These are phyloP conservation scores for Orientallactaga sibirica DNA, from an alignment of 2,797 vertebrate species.

Conservation along the genomic window DNA sequence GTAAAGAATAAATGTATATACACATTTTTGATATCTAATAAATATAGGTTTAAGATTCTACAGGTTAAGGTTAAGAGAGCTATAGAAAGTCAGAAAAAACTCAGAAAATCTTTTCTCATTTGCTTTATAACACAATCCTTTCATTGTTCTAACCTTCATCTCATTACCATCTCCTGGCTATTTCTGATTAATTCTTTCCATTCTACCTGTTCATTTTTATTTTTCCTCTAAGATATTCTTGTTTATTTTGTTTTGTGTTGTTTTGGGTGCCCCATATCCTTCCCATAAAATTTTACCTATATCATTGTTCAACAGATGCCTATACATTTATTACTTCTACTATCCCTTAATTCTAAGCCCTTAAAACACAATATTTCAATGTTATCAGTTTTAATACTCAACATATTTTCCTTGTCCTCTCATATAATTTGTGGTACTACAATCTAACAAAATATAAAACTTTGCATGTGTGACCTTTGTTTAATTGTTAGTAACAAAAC, in stretches of 20 bases:
- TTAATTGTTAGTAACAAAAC: neutral
- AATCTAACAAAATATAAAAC: neutral
- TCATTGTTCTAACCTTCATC: neutral
- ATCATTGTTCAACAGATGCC: neutral
- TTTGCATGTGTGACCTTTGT: neutral
- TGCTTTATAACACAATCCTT: neutral
- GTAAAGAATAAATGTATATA: neutral
- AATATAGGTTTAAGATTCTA: neutral
- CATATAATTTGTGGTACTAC: neutral
- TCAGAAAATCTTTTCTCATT: neutral
- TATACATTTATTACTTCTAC: neutral
- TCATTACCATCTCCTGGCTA: neutral
- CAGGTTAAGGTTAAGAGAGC: neutral
- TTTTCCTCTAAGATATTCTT: neutral
- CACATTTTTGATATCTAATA: neutral
- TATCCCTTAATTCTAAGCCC: neutral
- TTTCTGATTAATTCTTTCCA: neutral
- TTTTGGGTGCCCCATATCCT: neutral
- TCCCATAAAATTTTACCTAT: neutral
- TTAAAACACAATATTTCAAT: neutral
- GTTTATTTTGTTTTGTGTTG: too few species aligned
- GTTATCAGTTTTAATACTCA: neutral
- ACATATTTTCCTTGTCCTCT: neutral
- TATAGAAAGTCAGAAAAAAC: neutral
- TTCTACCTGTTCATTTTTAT: neutral